Percentiles rank a stretch among this genome's conserved stretches.
Evolutionary conservation across 1,140 invertebrate genomes (phyloP).

Genomic region (Lethocerus indicus): DNA sequence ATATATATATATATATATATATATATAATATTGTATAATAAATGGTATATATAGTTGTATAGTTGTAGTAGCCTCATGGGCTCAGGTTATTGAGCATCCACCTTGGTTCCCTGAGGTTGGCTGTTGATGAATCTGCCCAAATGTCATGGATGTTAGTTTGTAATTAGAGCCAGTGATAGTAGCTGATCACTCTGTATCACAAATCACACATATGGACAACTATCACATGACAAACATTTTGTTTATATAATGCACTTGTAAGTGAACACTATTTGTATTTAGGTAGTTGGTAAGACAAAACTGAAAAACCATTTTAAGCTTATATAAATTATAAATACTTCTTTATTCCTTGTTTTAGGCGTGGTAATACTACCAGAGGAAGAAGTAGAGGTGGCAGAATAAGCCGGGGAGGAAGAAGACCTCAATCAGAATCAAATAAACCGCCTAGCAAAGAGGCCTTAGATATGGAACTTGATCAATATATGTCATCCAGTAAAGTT

Average conservation of each 20-base stretch:
- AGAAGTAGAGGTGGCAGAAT: neutral
- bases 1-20: too few species aligned
- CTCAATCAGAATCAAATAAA: neutral
- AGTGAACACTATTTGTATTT: neutral
- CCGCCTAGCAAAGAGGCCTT: conserved; percentile 32
- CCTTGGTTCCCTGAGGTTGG: too few species aligned
- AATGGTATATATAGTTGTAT: too few species aligned
- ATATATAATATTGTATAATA: too few species aligned
- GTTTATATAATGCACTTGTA: too few species aligned
- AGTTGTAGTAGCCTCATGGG: too few species aligned
- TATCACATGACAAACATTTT: neutral
- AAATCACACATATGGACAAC: neutral
- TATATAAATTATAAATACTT: conserved; percentile 1
- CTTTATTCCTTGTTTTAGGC: too few species aligned
- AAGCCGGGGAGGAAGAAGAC: conserved; percentile 1
- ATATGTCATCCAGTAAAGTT: conserved; percentile 37
- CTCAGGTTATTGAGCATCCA: too few species aligned
- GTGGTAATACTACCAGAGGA: neutral
- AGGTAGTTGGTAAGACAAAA: neutral
- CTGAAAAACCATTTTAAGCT: neutral
- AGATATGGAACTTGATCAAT: conserved; percentile 39
- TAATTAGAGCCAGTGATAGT: too few species aligned
- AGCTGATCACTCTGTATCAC: too few species aligned
- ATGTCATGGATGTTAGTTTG: too few species aligned
- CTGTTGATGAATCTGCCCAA: too few species aligned